These are phyloP conservation scores for Glaucomys volans DNA, from an alignment of 2,113 vertebrate genomes.

Conservation along the genomic window DNA sequence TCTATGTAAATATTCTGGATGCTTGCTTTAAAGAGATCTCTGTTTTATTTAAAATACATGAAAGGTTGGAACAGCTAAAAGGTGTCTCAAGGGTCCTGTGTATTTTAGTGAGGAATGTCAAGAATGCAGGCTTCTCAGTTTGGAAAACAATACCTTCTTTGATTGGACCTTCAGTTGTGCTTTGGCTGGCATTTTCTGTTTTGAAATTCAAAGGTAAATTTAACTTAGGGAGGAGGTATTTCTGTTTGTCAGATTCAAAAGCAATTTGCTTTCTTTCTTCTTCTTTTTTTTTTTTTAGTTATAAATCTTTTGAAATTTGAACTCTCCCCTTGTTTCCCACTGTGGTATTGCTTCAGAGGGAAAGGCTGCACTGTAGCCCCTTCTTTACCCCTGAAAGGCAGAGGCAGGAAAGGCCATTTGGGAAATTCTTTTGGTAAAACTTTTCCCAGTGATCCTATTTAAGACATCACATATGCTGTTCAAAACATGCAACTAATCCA, in stretches of 20 bases:
- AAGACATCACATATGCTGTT: neutral
- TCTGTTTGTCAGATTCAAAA: constrained; percentile 72
- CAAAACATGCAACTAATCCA: neutral
- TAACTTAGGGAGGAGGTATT: constrained; percentile 65
- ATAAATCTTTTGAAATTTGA: constrained; percentile 73
- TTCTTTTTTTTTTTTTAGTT: neutral
- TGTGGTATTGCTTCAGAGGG: constrained; percentile 38
- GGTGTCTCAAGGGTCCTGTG: constrained; percentile 75
- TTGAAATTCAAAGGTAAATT: constrained; percentile 81
- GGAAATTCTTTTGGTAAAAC: constrained; percentile 16
- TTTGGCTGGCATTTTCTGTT: constrained; percentile 69
- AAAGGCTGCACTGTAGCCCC: constrained; percentile 1
- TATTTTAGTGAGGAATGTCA: constrained; percentile 69
- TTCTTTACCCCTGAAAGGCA: constrained; percentile 14
- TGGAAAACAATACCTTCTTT: constrained; percentile 78
- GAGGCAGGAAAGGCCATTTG: neutral
- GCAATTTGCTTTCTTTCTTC: constrained; percentile 38
- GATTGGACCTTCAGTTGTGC: constrained; percentile 56
- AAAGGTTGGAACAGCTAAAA: constrained; percentile 59
- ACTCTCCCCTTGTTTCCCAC: constrained; percentile 69
- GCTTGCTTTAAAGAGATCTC: constrained; percentile 37
- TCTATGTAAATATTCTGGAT: constrained; percentile 61
- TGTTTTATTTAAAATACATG: constrained; percentile 74
- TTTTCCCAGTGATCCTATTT: neutral
- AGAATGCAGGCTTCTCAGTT: constrained; percentile 65